These are phyloP conservation scores for Thelaira solivaga DNA, from an alignment of 2,888 invertebrate species.

Conservation along the genomic window DNA sequence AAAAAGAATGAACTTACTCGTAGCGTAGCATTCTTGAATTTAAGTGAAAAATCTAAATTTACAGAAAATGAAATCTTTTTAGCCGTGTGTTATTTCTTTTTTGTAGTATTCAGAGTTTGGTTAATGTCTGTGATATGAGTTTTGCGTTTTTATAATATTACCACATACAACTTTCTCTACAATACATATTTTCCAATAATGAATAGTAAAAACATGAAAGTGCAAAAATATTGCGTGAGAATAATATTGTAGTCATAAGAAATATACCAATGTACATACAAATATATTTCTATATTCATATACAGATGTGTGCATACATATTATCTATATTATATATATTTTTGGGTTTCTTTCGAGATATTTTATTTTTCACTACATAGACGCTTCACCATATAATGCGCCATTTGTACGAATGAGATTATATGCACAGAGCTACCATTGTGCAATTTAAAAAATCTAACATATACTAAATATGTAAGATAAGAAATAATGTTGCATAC, in stretches of 20 bases:
- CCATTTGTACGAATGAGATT: slow-evolving; percentile 43
- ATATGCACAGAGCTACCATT: slow-evolving; percentile 17
- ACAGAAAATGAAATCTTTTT: slow-evolving; percentile 61
- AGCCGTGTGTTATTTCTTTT: slow-evolving; percentile 40
- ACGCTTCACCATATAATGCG: slow-evolving; percentile 48
- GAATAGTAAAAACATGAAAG: slow-evolving; percentile 60
- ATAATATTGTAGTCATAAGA: slow-evolving; percentile 37
- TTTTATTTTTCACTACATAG: slow-evolving; percentile 21
- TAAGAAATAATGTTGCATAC: too few relatives aligned
- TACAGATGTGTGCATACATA: background rate
- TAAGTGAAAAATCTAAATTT: slow-evolving; percentile 65
- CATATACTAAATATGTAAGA: too few relatives aligned
- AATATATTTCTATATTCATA: background rate
- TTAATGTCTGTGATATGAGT: slow-evolving; percentile 56
- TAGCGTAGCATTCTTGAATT: slow-evolving; percentile 64
- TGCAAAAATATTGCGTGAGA: slow-evolving; percentile 62
- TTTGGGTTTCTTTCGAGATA: background rate
- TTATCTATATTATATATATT: background rate
- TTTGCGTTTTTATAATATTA: slow-evolving; percentile 46
- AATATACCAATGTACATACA: too few relatives aligned
- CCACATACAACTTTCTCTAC: slow-evolving; percentile 56
- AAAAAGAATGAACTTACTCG: slow-evolving; percentile 54
- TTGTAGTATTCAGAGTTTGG: slow-evolving; percentile 30
- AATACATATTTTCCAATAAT: slow-evolving; percentile 50
- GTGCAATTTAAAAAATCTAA: background rate